These are phyloP conservation scores for Tetragonula carbonaria DNA, from an alignment of 2,888 invertebrate genomes.

Conservation along the genomic window DNA sequence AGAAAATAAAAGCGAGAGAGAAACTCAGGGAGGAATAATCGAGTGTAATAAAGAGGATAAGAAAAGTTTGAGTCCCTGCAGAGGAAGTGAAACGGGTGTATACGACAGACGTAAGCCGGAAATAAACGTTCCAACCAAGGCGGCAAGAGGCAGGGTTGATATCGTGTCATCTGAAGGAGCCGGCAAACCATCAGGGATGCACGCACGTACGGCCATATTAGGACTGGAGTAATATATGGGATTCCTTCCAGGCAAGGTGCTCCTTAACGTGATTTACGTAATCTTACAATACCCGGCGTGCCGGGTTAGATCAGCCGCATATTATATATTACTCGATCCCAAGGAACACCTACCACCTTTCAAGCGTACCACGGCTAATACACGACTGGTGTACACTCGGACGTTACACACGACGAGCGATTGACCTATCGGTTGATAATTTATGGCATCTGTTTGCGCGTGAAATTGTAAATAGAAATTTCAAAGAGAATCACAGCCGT, in stretches of 20 bases:
- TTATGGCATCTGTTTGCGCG: conserved; percentile 8
- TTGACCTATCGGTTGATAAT: conserved; percentile 43
- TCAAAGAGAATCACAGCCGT: background rate
- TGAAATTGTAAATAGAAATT: conserved; percentile 23
- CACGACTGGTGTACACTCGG: background rate
- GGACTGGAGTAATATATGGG: conserved; percentile 81
- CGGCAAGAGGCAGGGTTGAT: conserved; percentile 72
- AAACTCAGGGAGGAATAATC: background rate
- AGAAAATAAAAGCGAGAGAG: no score
- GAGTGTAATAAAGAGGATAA: conserved; percentile 7
- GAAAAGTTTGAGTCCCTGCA: conserved; percentile 23
- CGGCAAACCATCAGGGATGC: conserved; percentile 75
- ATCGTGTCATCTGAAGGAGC: conserved; percentile 76
- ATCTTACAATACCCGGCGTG: conserved; percentile 79
- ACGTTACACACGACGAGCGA: conserved; percentile 2
- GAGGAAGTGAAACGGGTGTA: conserved; percentile 29
- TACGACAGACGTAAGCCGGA: conserved; percentile 76
- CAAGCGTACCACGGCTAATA: conserved; percentile 13
- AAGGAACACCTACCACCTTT: conserved; percentile 42
- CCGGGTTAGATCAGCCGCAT: conserved; percentile 78
- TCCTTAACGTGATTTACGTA: conserved; percentile 82
- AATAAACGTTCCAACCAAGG: conserved; percentile 76
- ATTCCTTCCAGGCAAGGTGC: conserved; percentile 75
- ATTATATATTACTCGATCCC: conserved; percentile 68
- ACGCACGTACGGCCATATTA: conserved; percentile 83